Base-by-base conservation (phyloP, 2,888 invertebrate species). In the Hirtodrosophila trivittata region DNA sequence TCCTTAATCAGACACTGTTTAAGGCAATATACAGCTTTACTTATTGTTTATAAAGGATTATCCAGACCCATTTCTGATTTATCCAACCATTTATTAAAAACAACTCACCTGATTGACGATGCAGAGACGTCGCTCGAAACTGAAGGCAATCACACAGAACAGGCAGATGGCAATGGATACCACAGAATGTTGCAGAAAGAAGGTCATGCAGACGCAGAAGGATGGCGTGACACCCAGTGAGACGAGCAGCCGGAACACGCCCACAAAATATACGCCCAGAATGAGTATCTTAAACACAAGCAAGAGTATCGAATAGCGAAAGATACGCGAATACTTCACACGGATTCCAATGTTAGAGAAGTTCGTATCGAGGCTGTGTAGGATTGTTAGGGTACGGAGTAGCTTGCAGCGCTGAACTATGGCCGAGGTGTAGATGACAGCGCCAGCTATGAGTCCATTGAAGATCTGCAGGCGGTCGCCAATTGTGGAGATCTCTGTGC, bases 401-500 rank as follows among this genome's bases (percentile, higher is more conserved):
- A 90, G 63, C 37, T 86, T 87, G 43, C 81, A 70, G 6, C 89
- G 78, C 12, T 88, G 83, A 8, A 84, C 56, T 6, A 89, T 78
- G 1, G 89, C 87, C 16, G 88, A 88, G 0, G 86, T 76, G 49
- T 88, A 89, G 41, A 89, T 89, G 3, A 89, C 87, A 0, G 81
- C 80, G 1, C 89, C 86, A 0, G 88, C 88, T 26, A 89, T 81
- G 1, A 89, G 67, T 1, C 89, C 90, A 43, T 86, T 89, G 37
- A 87, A 87, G 33, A 87, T 87, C 64, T 90, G 90, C 66, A 90
- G 45, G 0, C 87, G 88, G 69, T 90, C 88, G 1, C 90, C 90
- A 3, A 89, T 66, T 18, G 77, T 84, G 1, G 90, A 88, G 50
- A 90, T 88, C 21, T 89, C 82, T 0, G 90, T 89, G 59, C 88